Conservation (phyloP, 2,113 vertebrate species). For the Nannospalax galili region DNA sequence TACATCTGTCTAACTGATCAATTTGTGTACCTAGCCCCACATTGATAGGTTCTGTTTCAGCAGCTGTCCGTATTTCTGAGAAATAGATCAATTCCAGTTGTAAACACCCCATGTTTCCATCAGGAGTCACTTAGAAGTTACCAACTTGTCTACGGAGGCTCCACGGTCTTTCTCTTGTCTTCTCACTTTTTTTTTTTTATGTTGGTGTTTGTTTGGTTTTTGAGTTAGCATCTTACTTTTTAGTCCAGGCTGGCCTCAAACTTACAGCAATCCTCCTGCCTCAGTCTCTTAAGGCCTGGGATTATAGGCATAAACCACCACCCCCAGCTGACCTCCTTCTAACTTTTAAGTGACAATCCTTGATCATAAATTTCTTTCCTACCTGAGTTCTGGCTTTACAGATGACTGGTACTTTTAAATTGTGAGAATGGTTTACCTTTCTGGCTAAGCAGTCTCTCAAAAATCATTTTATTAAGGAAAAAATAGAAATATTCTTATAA, state of each 20-base stretch:
- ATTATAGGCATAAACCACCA: background rate
- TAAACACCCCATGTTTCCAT: background rate
- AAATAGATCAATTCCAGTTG: slow-evolving; percentile 6
- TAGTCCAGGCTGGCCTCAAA: background rate
- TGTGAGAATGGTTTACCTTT: slow-evolving; percentile 61
- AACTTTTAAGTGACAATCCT: slow-evolving; percentile 48
- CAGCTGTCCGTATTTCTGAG: slow-evolving; percentile 6
- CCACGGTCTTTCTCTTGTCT: slow-evolving; percentile 11
- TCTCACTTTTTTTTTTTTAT: slow-evolving; percentile 7
- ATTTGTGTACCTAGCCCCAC: background rate
- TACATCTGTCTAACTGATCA: background rate
- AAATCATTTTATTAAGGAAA: slow-evolving; percentile 49
- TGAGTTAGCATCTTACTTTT: background rate
- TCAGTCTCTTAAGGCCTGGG: background rate
- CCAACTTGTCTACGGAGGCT: background rate
- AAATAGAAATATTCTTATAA: background rate
- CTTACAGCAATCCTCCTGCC: background rate
- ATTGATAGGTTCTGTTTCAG: background rate
- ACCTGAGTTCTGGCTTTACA: slow-evolving; percentile 42
- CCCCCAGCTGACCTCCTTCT: background rate
- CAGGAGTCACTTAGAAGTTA: slow-evolving; percentile 38
- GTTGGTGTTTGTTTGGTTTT: background rate
- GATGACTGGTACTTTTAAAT: slow-evolving; percentile 60
- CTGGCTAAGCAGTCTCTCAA: slow-evolving; percentile 64
- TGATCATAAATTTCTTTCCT: slow-evolving; percentile 65